Percentiles rank a stretch among this genome's conserved stretches.
phyloP scores from a whole-genome alignment of 1,140 invertebrate genomes.

The Drosophila jambulina region DNA sequence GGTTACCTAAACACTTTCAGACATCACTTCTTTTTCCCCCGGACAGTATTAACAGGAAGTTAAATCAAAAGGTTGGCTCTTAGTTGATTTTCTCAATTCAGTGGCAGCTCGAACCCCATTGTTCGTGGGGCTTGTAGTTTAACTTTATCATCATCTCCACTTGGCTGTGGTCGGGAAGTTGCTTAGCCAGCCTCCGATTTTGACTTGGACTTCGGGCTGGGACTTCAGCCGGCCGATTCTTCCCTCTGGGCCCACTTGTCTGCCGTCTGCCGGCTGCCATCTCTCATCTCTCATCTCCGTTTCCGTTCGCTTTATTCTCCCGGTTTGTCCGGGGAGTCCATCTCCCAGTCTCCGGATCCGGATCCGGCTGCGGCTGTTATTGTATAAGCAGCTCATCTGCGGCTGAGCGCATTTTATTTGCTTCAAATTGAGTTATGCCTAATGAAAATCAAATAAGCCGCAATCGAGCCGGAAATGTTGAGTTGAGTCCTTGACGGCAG shows the following conservation, averaged over 20 bases:
- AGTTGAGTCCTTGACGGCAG: constrained; percentile 24
- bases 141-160: constrained; percentile 81
- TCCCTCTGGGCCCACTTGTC: constrained; percentile 38
- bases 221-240: constrained; percentile 2
- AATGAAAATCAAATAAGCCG: constrained; percentile 84
- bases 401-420: constrained; percentile 82
- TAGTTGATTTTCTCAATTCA: constrained; percentile 80
- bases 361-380: constrained; percentile 45
- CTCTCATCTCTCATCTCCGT: constrained; percentile 45
- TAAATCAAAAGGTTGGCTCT: constrained; percentile 82
- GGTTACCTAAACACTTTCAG: neutral
- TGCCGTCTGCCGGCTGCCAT: constrained; percentile 13
- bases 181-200: constrained; percentile 37
- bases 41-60: constrained; percentile 81
- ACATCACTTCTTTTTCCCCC: constrained; percentile 5
- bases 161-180: constrained; percentile 61
- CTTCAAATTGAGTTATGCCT: constrained; percentile 84
- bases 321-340: constrained; percentile 36
- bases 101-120: constrained; percentile 52
- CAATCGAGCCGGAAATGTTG: constrained; percentile 80
- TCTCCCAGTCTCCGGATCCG: constrained; percentile 11
- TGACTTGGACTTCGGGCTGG: constrained; percentile 20
- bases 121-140: constrained; percentile 73
- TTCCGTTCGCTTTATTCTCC: constrained; percentile 72
- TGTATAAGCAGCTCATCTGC: constrained; percentile 82